A percentile compares a stretch with the other conserved stretches of the same genome.
phyloP scores from a whole-genome alignment of 2,888 invertebrate genomes.

The Micropterix aruncella region DNA sequence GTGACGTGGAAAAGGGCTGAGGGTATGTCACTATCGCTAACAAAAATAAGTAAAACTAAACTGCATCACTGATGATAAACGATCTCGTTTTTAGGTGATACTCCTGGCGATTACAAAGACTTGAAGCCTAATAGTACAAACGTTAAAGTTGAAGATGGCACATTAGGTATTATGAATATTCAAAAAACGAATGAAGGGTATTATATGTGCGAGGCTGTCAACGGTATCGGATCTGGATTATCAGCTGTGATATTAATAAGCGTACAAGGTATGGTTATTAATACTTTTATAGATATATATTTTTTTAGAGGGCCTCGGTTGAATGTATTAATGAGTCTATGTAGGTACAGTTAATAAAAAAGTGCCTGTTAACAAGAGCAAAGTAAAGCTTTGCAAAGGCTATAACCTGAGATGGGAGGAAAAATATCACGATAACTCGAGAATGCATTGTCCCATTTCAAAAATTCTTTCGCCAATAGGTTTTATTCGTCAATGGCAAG shows the following conservation, averaged over 20 bases:
- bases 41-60: slow-evolving; percentile 2
- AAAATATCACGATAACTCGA: too few species aligned
- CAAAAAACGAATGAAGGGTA: slow-evolving; percentile 90
- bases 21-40: slow-evolving; percentile 48
- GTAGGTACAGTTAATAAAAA: too few species aligned
- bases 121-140: slow-evolving; percentile 81
- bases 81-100: slow-evolving; percentile 52
- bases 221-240: slow-evolving; percentile 88
- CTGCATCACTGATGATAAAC: slow-evolving; percentile 2
- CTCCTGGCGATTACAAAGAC: slow-evolving; percentile 87
- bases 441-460: too few species aligned
- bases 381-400: too few species aligned
- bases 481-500: too few species aligned
- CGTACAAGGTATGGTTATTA: slow-evolving; percentile 60
- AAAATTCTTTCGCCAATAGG: too few species aligned
- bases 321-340: too few species aligned
- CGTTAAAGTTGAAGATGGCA: slow-evolving; percentile 89
- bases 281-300: background rate
- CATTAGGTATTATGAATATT: slow-evolving; percentile 77
- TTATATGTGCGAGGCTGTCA: slow-evolving; percentile 91
- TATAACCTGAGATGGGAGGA: too few species aligned
- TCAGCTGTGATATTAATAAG: slow-evolving; percentile 89
- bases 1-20: slow-evolving; percentile 94
- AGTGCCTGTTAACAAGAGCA: too few species aligned
- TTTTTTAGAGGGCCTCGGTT: too few species aligned